Evolutionary conservation across 2,113 vertebrate species (phyloP).

Genomic region (Ptilorrhoa leucosticta): DNA sequence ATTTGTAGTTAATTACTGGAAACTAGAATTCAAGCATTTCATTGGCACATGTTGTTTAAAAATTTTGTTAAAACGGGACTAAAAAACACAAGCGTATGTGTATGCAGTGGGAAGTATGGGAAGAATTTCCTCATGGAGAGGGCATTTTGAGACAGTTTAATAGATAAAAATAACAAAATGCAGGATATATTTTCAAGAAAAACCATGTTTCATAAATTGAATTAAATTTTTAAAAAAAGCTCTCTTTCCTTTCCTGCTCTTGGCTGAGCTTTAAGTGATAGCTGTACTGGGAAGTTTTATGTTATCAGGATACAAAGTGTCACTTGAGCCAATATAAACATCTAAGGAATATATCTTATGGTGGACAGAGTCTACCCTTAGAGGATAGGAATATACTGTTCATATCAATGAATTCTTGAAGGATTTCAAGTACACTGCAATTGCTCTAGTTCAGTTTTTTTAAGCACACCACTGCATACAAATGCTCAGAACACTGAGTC

Average conservation of each 20-base stretch:
- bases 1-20: background rate
- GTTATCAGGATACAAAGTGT: background rate
- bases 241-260: background rate
- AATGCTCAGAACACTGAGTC: background rate
- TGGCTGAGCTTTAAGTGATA: background rate
- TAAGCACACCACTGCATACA: background rate
- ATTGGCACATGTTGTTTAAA: background rate
- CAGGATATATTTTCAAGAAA: background rate
- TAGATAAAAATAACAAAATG: background rate
- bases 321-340: background rate
- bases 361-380: background rate
- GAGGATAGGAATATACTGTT: background rate
- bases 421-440: background rate
- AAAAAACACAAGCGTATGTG: background rate
- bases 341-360: background rate
- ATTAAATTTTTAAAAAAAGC: background rate
- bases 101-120: background rate
- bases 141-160: background rate
- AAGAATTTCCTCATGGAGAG: background rate
- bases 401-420: background rate
- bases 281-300: background rate
- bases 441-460: background rate
- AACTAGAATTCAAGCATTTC: background rate
- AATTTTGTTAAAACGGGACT: background rate
- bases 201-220: background rate